Base-by-base conservation (phyloP, 2,888 invertebrate genomes). In the Melanchra persicariae region DNA sequence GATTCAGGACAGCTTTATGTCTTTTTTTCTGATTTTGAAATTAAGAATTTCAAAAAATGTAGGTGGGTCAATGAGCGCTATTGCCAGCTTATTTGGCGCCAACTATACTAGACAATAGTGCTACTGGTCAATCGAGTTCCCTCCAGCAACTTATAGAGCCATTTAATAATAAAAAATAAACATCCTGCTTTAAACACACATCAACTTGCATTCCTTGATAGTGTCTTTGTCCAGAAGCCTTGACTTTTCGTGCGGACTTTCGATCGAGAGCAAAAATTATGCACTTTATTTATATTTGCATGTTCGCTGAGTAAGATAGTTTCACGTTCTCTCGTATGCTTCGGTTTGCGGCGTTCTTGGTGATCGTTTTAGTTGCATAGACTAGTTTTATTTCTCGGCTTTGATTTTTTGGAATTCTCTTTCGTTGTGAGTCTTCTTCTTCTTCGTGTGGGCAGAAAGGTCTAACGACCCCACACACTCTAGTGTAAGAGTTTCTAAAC, bases 191-290 rank as follows among this genome's bases (percentile, higher is more conserved):
- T 67, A 49, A 69, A n/a, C 17, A 62, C 1, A 67, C 30, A 59
- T 60, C 30, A 17, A 55, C 49, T 10, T 12, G 57, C 52, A 82
- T 72, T 72, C 69, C 30, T 81, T 58, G n/a, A 68, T 55, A 65
- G 12, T 40, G 51, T 57, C 47, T 74, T 55, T 62, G 67, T 68
- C 40, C 66, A 54, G 70, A 66, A 73, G 30, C 89, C 89, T 88
- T 89, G 88, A 88, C 86, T 85, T 89, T 87, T 86, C 58, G 58
- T 55, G 52, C 58, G 24, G 67, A 85, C 89, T 89, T 87, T 87
- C 88, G 69, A 75, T 34, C 58, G 57, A 45, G 79, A 77, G 79
- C 66, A 82, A 83, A 85, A 84, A 82, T 77, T 68, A 45, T 15
- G 73, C 64, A 40, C 22, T 72, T 76, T 57, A 40, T 72, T 79